Conservation (phyloP, 2,797 vertebrate species). For the Aldrovandia affinis region DNA sequence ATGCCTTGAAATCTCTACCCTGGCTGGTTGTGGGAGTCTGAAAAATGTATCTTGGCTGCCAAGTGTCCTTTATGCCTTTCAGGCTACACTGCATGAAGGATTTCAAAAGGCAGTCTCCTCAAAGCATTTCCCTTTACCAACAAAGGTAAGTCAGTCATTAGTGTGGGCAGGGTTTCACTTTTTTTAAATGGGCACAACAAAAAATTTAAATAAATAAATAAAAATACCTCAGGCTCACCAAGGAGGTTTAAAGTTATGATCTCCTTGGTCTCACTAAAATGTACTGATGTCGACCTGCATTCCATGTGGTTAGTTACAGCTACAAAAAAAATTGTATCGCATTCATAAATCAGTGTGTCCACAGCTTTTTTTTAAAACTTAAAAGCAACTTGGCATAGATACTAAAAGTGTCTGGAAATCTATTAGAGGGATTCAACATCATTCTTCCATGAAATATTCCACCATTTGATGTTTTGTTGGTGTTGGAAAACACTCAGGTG, state of each 20-base stretch:
- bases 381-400: no score
- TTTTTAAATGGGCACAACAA: background rate
- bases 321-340: background rate
- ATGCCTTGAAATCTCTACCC: background rate
- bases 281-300: background rate
- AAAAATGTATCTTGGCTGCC: background rate
- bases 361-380: no score
- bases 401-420: no score
- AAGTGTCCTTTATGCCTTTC: background rate
- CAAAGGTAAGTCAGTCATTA: background rate
- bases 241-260: slow-evolving; percentile 3
- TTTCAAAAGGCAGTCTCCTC: background rate
- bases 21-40: background rate
- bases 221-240: background rate
- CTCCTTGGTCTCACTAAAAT: background rate
- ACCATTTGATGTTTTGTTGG: no score
- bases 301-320: no score
- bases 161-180: background rate
- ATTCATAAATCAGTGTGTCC: no score
- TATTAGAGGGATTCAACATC: no score
- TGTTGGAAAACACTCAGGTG: no score
- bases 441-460: no score
- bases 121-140: background rate
- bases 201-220: no score
- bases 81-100: background rate